Base-by-base conservation (phyloP, 1,140 invertebrate genomes). In the Metopolophium dirhodum region DNA sequence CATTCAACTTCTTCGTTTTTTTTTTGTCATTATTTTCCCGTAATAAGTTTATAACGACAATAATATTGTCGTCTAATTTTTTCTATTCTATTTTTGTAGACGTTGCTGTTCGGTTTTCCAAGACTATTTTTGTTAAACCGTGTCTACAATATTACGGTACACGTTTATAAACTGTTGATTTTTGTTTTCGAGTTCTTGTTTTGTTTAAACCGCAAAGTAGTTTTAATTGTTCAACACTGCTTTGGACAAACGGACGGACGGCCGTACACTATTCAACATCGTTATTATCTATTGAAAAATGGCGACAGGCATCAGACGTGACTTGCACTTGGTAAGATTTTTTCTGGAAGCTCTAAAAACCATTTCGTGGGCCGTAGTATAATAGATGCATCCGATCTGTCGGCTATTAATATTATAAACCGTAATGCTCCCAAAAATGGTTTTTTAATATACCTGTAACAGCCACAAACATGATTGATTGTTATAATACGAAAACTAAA, bases 291-390 rank as follows among this genome's bases (percentile, higher is more conserved):
- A 49, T 35, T 37, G 35, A 92, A 92, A 41, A 92, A 93, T 93
- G 91, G 91, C 91, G 4, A 86, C 91, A 18, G 91, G 91, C 18
- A 86, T 93, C 37, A 85, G 82, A 86, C 91, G 91, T 57, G 82
- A 93, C 91, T 45, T 93, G 35, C 47, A 86, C 30, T 57, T 93
- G 91, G 91, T 93, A 54, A 93, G 91, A 83, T 83, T 83, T 82
- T 26, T 68, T 68, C n/a, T 82, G n/a, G 0, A 68, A 68, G 3
- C 11, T 61, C 57, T 14, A 30, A n/a, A 77, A 77, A 77, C 57
- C 11, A 61, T 61, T 1, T 61, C 26, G 11, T 11, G 30, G 26
- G 9, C 54, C 4, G 11, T 7, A 18, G 11, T 77, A n/a, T n/a
- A 77, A 30, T n/a, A 2, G 1, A 77, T n/a, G 1, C 20, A 77